Base-by-base conservation (phyloP, 2,888 invertebrate genomes). In the Argyresthia goedartella region DNA sequence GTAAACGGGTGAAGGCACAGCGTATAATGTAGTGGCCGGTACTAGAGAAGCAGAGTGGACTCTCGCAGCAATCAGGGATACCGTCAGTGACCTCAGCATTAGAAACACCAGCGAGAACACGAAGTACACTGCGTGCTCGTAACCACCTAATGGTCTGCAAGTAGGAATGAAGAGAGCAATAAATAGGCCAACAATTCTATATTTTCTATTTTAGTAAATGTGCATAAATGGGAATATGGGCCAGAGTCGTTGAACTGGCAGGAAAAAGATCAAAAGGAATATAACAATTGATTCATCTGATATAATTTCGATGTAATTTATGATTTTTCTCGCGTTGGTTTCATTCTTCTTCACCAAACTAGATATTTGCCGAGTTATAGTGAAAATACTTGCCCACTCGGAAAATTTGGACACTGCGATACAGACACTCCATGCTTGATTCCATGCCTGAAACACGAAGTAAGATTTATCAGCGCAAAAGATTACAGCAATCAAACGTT, bases 51-150 rank as follows among this genome's bases (percentile, higher is more conserved):
- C 81, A 10, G 88, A 78, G 59, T 90, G 77, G 3, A 90, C 77
- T 1, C 75, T 66, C 0, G 90, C 84, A 1, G 89, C 89, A 35
- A 80, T 80, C 14, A 91, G 65, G 0, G 89, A 88, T 0, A 91
- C 89, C 0, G 86, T 76, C n/a, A 90, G 68, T 0, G 90, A 88
- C 50, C 91, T 77, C 9, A 76, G 66, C 25, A 90, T 64, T 10
- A 91, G 66, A 60, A 88, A 90, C 35, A 81, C 73, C 52, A 89
- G 87, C 0, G 91, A 91, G 61, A 82, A 89, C 50, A 84, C 76
- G 55, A 89, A 87, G 66, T 91, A 91, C 4, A 88, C 58, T 11
- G 81, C 58, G 1, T 9, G 11, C 13, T 42, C 42, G 42, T 50
- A 33, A 7, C 50, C 42, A 14, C 16, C 13, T 13, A 49, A 15